Evolutionary conservation across 2,888 invertebrate species (phyloP).

Genomic region (Hyppa rectilinea): DNA sequence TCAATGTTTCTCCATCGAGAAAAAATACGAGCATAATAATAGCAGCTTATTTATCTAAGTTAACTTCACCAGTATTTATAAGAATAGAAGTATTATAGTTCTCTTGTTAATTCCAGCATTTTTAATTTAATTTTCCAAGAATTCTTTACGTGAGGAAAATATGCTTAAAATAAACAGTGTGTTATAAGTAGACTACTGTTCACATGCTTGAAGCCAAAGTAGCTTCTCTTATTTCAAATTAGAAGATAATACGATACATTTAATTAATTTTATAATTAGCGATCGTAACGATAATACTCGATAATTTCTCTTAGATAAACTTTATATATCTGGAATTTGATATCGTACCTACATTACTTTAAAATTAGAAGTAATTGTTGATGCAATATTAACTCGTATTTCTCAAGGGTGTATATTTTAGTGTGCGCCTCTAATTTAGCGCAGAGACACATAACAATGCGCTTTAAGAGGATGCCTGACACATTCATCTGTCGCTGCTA

Average conservation of each 20-base stretch:
- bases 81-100: constrained; percentile 26
- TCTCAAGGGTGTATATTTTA: constrained; percentile 35
- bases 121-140: neutral
- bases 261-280: neutral
- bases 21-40: constrained; percentile 50
- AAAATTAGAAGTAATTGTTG: neutral
- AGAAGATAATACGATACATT: neutral
- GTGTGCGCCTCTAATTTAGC: constrained; percentile 49
- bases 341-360: neutral
- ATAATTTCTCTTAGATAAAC: neutral
- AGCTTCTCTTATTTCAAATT: neutral
- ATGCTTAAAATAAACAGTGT: neutral
- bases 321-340: neutral
- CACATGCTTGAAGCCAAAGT: neutral
- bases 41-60: constrained; percentile 32
- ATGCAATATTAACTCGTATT: constrained; percentile 1
- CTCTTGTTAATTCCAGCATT: neutral
- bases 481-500: constrained; percentile 68
- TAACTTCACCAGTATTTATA: constrained; percentile 12
- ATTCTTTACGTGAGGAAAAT: neutral
- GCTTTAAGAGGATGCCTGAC: constrained; percentile 60
- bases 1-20: constrained; percentile 49
- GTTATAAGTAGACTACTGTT: neutral
- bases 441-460: constrained; percentile 53
- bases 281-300: neutral